A percentile compares a stretch with the other conserved stretches of the same genome.
These are phyloP conservation scores for Micrasema longulum DNA, from an alignment of 1,140 invertebrate genomes.

Conservation along the genomic window DNA sequence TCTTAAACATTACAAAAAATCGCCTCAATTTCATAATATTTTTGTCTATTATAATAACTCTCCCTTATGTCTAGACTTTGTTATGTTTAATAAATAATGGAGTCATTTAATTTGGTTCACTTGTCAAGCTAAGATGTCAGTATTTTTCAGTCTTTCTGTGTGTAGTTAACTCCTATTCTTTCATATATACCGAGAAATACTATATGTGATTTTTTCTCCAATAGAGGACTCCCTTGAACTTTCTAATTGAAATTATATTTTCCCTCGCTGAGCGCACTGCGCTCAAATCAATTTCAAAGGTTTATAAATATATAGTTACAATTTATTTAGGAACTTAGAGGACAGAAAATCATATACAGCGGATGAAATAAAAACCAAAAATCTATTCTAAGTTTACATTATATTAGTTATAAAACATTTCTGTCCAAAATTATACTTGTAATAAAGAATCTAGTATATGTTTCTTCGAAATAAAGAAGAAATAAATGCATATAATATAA, in stretches of 20 bases:
- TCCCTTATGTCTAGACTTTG: slow-evolving; percentile 50
- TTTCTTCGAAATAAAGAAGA: slow-evolving; percentile 1
- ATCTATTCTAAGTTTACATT: neutral
- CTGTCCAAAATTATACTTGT: slow-evolving; percentile 8
- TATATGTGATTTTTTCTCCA: slow-evolving; percentile 39
- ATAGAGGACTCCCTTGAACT: slow-evolving; percentile 28
- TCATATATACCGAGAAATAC: slow-evolving; percentile 52
- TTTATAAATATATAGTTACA: slow-evolving; percentile 41
- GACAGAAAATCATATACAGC: slow-evolving; percentile 18
- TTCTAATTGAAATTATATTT: neutral
- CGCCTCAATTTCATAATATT: slow-evolving; percentile 50
- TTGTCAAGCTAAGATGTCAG: slow-evolving; percentile 48
- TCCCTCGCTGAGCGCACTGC: too few relatives aligned
- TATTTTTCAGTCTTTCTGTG: slow-evolving; percentile 54
- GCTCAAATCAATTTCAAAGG: neutral
- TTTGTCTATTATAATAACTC: slow-evolving; percentile 50
- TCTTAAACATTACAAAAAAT: slow-evolving; percentile 50
- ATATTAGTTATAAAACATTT: neutral
- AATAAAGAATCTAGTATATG: slow-evolving; percentile 1
- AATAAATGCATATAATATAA: neutral
- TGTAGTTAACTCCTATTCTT: slow-evolving; percentile 53
- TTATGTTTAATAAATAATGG: slow-evolving; percentile 49
- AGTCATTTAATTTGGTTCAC: slow-evolving; percentile 55
- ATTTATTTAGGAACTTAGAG: slow-evolving; percentile 38
- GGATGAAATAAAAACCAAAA: neutral